phyloP scores from a whole-genome alignment of 2,888 invertebrate genomes.

The Calliscelio sp. region DNA sequence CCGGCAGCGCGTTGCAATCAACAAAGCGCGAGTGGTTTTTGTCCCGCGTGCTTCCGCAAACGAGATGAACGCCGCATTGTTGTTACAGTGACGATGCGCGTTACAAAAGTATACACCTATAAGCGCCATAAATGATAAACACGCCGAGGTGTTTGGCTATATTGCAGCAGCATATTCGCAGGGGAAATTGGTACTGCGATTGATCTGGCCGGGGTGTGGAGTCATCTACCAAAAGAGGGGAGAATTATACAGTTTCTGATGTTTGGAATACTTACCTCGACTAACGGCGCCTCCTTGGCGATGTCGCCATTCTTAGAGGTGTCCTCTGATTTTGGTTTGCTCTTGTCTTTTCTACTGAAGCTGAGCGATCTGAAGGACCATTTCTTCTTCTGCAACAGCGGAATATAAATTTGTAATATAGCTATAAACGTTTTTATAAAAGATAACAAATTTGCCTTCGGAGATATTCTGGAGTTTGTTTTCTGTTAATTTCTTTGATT shows the following conservation, averaged over 20 bases:
- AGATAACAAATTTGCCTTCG: conserved; percentile 4
- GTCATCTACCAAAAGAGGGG: conserved; percentile 10
- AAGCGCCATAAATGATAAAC: neutral
- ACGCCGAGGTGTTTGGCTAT: neutral
- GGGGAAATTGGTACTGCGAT: no score
- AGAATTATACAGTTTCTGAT: neutral
- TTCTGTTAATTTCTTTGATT: no score
- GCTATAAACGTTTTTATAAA: no score
- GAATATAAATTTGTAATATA: no score
- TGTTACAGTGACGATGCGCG: neutral
- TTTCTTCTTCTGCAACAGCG: conserved; percentile 93
- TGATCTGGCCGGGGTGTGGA: no score
- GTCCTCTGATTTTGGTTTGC: conserved; percentile 91
- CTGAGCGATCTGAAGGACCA: conserved; percentile 96
- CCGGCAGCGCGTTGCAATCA: conserved; percentile 14
- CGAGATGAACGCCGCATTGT: conserved; percentile 19
- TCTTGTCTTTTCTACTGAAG: conserved; percentile 95
- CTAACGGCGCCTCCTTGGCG: conserved; percentile 88
- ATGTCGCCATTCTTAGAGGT: conserved; percentile 88
- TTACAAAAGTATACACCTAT: neutral
- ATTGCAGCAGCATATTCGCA: no score
- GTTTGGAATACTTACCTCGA: conserved; percentile 87
- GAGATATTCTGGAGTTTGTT: no score
- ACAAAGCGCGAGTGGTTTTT: conserved; percentile 27
- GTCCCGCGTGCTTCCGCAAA: conserved; percentile 22